Evolutionary conservation across 2,888 invertebrate species (phyloP).

Genomic region (Tipula helvola): DNA sequence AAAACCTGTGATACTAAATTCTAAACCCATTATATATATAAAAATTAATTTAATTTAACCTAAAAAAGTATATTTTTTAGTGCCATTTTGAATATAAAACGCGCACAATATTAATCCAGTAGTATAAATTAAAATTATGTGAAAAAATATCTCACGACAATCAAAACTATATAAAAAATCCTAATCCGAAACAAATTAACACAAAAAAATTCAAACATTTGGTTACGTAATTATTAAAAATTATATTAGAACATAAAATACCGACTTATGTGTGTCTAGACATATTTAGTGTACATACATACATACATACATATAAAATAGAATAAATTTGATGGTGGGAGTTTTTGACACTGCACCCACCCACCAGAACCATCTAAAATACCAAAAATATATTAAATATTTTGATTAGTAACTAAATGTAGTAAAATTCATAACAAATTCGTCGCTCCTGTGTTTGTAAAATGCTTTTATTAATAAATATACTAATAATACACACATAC

Average conservation of each 20-base stretch:
- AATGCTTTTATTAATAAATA: not conserved
- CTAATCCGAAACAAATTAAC: not conserved
- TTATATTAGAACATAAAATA: not conserved
- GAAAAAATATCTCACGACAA: not conserved
- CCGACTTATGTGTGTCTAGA: not conserved
- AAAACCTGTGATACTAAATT: constrained; percentile 10
- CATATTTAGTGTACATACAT: not conserved
- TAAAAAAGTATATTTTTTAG: not conserved
- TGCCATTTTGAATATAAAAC: not conserved
- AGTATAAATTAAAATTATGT: not conserved
- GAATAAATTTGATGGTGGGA: not conserved
- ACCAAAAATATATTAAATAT: too few species aligned
- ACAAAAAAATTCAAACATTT: not conserved
- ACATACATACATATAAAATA: not conserved
- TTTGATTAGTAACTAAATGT: not conserved
- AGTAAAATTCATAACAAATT: not conserved
- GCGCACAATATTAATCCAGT: not conserved
- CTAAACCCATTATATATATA: not conserved
- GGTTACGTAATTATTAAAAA: not conserved
- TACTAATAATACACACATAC: not conserved
- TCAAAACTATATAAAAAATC: not conserved
- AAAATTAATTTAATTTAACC: not conserved
- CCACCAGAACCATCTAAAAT: not conserved
- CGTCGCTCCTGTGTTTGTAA: not conserved
- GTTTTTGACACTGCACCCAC: not conserved